These are phyloP conservation scores for Scaptodrosophila lebanonensis DNA, from an alignment of 1,140 invertebrate genomes.

Conservation along the genomic window DNA sequence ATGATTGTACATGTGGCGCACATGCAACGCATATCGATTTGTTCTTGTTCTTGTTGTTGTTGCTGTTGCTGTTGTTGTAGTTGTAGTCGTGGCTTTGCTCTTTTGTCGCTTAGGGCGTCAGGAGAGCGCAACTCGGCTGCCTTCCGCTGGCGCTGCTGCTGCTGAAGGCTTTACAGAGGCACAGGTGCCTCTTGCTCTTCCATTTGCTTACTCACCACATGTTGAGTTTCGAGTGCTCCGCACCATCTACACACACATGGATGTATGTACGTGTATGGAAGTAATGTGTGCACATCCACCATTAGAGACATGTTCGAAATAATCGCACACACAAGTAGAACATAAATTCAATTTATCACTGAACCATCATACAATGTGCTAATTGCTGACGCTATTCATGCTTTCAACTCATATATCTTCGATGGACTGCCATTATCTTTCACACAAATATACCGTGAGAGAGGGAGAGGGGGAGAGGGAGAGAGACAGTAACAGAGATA, in stretches of 20 bases:
- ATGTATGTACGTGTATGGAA: too few species aligned
- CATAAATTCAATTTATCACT: conserved; percentile 33
- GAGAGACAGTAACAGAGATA: too few species aligned
- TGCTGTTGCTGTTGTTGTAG: conserved; percentile 29
- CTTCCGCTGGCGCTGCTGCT: too few species aligned
- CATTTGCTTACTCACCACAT: conserved; percentile 38
- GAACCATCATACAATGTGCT: conserved; percentile 41
- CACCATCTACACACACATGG: too few species aligned
- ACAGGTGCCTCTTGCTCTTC: conserved; percentile 37
- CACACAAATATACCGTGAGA: too few species aligned
- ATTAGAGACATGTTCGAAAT: too few species aligned
- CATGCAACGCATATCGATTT: conserved; percentile 58
- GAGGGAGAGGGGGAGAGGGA: too few species aligned
- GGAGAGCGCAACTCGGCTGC: too few species aligned
- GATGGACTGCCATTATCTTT: too few species aligned
- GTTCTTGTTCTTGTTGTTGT: conserved; percentile 18
- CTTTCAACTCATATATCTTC: conserved; percentile 52
- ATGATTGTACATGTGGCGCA: neutral
- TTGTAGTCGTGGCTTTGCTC: neutral
- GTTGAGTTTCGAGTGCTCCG: conserved; percentile 25
- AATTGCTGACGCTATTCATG: conserved; percentile 46
- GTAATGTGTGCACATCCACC: too few species aligned
- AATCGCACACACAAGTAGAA: too few species aligned
- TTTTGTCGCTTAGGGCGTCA: neutral
- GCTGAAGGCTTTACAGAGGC: neutral